Conservation (phyloP, 2,888 invertebrate genomes). For the Tetropium fuscum region DNA sequence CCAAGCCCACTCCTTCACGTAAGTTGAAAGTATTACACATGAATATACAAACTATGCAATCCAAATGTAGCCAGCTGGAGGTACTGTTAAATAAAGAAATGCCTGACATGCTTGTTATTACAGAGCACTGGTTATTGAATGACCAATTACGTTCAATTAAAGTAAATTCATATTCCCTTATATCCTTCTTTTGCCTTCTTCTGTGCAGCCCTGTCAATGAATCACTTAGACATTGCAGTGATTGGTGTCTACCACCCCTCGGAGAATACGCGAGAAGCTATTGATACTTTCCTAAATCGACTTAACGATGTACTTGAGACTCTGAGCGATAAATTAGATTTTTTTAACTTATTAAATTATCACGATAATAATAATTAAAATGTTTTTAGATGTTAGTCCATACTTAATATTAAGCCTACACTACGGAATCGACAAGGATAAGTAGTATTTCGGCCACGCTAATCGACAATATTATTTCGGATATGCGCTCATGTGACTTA, state of each 20-base stretch:
- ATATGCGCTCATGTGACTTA: too few species aligned
- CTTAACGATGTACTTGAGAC: background rate
- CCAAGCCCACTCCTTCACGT: too few species aligned
- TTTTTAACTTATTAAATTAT: background rate
- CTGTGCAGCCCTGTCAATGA: too few species aligned
- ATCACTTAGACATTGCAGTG: too few species aligned
- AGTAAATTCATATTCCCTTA: background rate
- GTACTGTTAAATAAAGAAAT: background rate
- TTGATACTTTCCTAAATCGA: background rate
- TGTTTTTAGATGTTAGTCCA: background rate
- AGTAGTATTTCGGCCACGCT: background rate
- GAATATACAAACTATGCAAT: background rate
- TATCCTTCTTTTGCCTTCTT: background rate
- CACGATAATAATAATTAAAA: background rate
- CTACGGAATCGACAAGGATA: background rate
- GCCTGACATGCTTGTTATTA: background rate
- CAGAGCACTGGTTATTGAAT: background rate
- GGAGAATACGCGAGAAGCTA: too few species aligned
- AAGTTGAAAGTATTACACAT: too few species aligned
- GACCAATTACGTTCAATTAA: background rate
- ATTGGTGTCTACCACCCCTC: background rate
- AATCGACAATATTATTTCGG: background rate
- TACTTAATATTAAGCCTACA: background rate
- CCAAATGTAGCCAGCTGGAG: background rate
- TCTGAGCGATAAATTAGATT: background rate